Evolutionary conservation across 92 coral and sea anemone genomes (phyloP).

Genomic region (Phenganax marumi): DNA sequence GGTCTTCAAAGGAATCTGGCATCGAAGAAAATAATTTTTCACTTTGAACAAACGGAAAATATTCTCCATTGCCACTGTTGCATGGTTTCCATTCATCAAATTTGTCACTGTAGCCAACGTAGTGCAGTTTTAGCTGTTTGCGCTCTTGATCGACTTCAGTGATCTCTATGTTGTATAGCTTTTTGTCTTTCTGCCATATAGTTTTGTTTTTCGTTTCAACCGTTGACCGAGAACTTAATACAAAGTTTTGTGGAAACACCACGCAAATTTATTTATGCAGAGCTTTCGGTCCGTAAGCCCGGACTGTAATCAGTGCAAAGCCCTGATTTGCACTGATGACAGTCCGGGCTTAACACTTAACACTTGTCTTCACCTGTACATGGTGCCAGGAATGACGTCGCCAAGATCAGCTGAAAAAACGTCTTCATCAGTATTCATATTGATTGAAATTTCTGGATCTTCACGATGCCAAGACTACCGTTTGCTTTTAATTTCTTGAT

Average conservation of each 20-base stretch:
- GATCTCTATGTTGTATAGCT: no score
- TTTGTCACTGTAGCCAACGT: no score
- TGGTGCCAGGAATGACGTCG: slow-evolving; percentile 10
- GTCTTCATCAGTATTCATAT: slow-evolving; percentile 51
- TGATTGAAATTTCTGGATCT: slow-evolving; percentile 51
- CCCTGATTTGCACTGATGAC: slow-evolving; percentile 43
- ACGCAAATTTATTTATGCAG: no score
- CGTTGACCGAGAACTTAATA: no score
- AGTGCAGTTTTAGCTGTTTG: no score
- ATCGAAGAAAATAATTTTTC: slow-evolving; percentile 38
- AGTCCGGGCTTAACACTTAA: no score
- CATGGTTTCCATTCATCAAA: neutral
- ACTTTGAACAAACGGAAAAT: slow-evolving; percentile 31
- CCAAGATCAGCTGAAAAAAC: slow-evolving; percentile 59
- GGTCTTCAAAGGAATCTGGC: slow-evolving; percentile 35
- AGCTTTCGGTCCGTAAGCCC: no score
- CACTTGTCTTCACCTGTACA: slow-evolving; percentile 52
- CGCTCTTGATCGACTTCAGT: no score
- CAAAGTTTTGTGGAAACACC: no score
- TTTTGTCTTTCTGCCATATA: no score
- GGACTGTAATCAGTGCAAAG: no score
- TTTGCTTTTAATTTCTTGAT: slow-evolving; percentile 49
- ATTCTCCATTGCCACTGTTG: slow-evolving; percentile 10
- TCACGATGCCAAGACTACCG: slow-evolving; percentile 52
- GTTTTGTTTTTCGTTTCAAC: no score